These are phyloP conservation scores for Xiphias gladius DNA, from an alignment of 2,113 vertebrate genomes.

Conservation along the genomic window DNA sequence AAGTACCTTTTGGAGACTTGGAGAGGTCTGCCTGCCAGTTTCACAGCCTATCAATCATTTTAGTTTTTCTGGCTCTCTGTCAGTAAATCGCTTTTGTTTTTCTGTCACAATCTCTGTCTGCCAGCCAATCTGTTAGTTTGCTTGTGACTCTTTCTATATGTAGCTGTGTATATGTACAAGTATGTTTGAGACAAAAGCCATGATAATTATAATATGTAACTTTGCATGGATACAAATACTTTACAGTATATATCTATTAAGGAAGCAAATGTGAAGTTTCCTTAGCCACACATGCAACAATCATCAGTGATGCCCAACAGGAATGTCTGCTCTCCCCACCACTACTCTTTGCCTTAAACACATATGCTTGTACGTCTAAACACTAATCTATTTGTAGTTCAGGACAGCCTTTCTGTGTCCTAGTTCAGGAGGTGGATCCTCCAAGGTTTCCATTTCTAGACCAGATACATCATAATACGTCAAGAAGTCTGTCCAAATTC, in stretches of 20 bases:
- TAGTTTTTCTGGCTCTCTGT: conserved; percentile 51
- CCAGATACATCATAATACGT: conserved; percentile 2
- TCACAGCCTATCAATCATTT: conserved; percentile 59
- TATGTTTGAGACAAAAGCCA: neutral
- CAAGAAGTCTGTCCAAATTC: conserved; percentile 8
- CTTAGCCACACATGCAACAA: neutral
- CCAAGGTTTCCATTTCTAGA: conserved; percentile 4
- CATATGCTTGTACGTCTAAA: conserved; percentile 13
- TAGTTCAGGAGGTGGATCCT: conserved; percentile 9
- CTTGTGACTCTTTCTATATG: neutral
- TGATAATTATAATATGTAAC: neutral
- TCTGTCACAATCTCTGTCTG: conserved; percentile 35
- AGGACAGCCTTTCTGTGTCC: neutral
- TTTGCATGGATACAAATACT: neutral
- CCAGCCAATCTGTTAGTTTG: conserved; percentile 7
- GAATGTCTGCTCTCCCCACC: neutral
- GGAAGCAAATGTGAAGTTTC: conserved; percentile 9
- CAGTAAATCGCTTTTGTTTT: conserved; percentile 61
- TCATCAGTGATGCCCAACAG: neutral
- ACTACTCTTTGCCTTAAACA: neutral
- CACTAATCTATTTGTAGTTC: conserved; percentile 3
- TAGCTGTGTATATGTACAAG: neutral
- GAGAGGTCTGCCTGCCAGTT: conserved; percentile 29
- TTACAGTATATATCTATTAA: neutral
- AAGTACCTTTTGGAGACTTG: conserved; percentile 50